Percentiles rank a stretch among this genome's conserved stretches.
Evolutionary conservation across 2,797 vertebrate genomes (phyloP).

Genomic region (Natrix natrix): DNA sequence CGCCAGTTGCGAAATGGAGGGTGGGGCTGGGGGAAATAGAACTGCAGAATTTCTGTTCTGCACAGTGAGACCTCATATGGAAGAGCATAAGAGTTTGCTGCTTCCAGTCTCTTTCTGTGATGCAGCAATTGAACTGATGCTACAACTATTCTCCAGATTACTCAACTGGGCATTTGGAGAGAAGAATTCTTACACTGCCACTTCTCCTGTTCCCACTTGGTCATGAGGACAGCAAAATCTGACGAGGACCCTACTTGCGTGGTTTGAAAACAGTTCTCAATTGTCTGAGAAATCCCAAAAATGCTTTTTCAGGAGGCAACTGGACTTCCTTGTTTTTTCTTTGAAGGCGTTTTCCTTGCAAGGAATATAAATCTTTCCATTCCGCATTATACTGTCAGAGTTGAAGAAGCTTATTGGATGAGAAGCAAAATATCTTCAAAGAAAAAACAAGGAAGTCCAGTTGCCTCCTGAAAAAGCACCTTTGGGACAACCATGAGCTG

Average conservation of each 20-base stretch:
- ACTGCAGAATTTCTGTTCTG: not conserved
- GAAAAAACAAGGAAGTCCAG: no score
- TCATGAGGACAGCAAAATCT: not conserved
- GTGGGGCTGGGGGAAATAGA: not conserved
- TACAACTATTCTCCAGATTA: not conserved
- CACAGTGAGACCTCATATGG: not conserved
- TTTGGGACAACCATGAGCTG: no score
- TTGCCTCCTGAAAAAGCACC: not conserved
- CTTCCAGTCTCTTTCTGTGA: not conserved
- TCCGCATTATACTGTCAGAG: no score
- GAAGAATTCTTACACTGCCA: not conserved
- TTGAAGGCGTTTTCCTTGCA: no score
- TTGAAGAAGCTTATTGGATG: no score
- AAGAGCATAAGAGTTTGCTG: not conserved
- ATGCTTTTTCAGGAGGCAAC: no score
- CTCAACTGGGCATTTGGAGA: not conserved
- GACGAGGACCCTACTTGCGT: not conserved
- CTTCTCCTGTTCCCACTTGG: not conserved
- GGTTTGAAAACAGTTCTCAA: not conserved
- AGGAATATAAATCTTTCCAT: no score
- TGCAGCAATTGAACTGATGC: not conserved
- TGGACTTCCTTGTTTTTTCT: no score
- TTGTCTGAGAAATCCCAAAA: not conserved
- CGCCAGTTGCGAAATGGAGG: not conserved
- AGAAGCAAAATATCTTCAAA: no score